Percentiles rank a stretch among this genome's conserved stretches.
Conservation (phyloP, 2,113 vertebrate genomes). For the Monarcha castaneiventris region DNA sequence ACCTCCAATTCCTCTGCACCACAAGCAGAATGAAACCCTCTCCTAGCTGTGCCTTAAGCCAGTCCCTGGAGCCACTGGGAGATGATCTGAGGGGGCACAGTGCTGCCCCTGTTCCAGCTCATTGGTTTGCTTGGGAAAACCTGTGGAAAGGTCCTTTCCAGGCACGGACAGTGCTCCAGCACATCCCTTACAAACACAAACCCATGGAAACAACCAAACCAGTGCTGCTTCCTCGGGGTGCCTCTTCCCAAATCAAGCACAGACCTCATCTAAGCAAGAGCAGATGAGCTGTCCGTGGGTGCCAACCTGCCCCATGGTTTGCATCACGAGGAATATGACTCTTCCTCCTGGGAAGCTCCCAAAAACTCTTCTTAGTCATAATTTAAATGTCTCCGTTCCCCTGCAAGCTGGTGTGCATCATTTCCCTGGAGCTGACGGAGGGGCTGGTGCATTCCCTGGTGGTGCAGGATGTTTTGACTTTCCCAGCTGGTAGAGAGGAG, state of each 20-base stretch:
- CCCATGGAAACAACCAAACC: background rate
- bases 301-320: background rate
- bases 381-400: background rate
- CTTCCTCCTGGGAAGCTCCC: background rate
- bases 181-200: background rate
- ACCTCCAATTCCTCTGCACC: background rate
- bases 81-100: background rate
- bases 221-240: background rate
- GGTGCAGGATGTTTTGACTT: constrained; percentile 36
- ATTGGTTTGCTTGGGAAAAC: background rate
- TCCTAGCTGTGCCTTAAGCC: background rate
- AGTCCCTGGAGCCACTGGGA: background rate
- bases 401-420: background rate
- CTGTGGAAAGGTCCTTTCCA: background rate
- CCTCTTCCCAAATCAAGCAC: background rate
- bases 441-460: background rate
- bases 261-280: background rate
- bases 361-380: background rate
- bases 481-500: constrained; percentile 4
- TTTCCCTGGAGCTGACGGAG: background rate
- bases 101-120: background rate
- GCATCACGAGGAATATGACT: background rate
- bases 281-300: background rate
- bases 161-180: accelerated
- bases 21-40: background rate